Base-by-base conservation (phyloP, 2,888 invertebrate genomes). In the Pseudococcus viburni region DNA sequence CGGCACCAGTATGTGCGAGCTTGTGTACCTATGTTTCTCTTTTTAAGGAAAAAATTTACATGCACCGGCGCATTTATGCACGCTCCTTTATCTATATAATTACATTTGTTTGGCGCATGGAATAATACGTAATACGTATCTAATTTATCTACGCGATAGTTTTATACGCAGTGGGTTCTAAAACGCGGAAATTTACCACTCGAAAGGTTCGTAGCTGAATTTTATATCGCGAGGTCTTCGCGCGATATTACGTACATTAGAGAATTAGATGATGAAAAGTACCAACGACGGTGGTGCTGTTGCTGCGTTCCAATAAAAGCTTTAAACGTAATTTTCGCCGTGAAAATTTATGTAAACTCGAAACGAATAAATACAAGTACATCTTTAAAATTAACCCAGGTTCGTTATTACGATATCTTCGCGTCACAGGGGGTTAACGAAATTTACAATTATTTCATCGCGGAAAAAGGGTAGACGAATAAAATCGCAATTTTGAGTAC, bases 31-130 rank as follows among this genome's bases (percentile, higher is more conserved):
- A 19, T 59, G n/a, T 64, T 64, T 64, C 12, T 15, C n/a, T 26
- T 68, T 73, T 73, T 73, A 15, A 8, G 15, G 33, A 33, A 39
- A 68, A 68, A 73, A 73, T 73, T 73, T 73, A 73, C 33, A 73
- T 73, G 73, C 33, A 39, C 11, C 33, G 73, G 12, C 22, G 73
- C 12, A 73, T 26, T 73, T 17, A 33, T 26, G 17, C 73, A 33
- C 33, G 7, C 17, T 33, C 33, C 17, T 73, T 73, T 73, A 73
- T 73, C 73, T 33, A 39, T 5, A 73, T 73, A 73, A 73, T 73
- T 39, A 73, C 73, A 33, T 73, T 73, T 73, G 73, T 73, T 26
- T 33, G 26, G 73, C 9, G 64, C 22, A 73, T 73, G 39, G 33
- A 73, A 73, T 73, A 73, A 73, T 33, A 73, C 17, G 1, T 26